Conservation (phyloP, 2,113 vertebrate genomes). For the Sapayoa aenigma region DNA sequence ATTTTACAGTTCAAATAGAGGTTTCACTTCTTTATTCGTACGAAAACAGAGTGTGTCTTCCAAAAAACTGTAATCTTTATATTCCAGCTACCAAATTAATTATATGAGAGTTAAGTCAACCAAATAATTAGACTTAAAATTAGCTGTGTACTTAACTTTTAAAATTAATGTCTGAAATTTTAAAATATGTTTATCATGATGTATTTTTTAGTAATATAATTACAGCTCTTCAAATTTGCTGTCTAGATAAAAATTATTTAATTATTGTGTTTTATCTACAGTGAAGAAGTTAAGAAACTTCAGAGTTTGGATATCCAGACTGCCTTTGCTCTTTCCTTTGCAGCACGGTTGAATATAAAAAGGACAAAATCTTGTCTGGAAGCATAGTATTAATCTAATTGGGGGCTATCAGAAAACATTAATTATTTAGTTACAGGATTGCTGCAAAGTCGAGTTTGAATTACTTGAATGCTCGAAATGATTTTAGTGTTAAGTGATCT, state of each 20-base stretch:
- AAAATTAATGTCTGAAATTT: background rate
- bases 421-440: background rate
- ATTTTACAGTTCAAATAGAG: background rate
- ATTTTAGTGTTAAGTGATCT: background rate
- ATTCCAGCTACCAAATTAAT: background rate
- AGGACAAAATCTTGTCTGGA: background rate
- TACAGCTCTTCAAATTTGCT: background rate
- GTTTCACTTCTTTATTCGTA: background rate
- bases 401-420: background rate
- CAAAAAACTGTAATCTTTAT: background rate
- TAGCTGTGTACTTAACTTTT: background rate
- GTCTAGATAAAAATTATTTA: background rate
- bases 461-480: background rate
- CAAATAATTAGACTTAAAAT: constrained; percentile 32
- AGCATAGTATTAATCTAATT: background rate
- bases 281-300: background rate
- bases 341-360: background rate
- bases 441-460: background rate
- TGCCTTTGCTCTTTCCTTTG: background rate
- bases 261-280: background rate
- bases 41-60: background rate
- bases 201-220: background rate
- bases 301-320: background rate
- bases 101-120: background rate
- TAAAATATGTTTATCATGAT: background rate